A percentile compares a stretch with the other conserved stretches of the same genome.
Evolutionary conservation across 2,797 vertebrate genomes (phyloP).

Genomic region (Etheostoma perlongum): DNA sequence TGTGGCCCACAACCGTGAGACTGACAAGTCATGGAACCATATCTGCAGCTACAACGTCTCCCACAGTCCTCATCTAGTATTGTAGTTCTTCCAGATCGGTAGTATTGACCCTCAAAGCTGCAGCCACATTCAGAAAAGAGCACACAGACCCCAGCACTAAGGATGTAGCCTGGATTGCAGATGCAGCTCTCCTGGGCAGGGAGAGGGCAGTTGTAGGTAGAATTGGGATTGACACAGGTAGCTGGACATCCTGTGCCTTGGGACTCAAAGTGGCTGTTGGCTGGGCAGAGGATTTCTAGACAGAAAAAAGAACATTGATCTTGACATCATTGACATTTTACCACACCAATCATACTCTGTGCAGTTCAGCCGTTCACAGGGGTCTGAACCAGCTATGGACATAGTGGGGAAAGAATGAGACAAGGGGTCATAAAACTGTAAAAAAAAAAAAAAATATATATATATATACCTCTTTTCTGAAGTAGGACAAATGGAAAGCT

Average conservation of each 20-base stretch:
- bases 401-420: not conserved
- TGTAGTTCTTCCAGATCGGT: no score
- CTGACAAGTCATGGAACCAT: no score
- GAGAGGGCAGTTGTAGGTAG: conserved; percentile 66
- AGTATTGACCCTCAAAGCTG: no score
- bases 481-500: not conserved
- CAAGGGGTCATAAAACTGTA: no score
- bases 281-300: conserved; percentile 24
- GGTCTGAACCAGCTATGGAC: conserved; percentile 57
- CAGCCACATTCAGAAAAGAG: no score
- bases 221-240: conserved; percentile 72
- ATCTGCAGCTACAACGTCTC: no score
- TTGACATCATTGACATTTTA: fast-evolving
- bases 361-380: conserved; percentile 67
- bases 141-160: no score
- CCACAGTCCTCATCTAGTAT: no score
- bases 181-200: conserved; percentile 73
- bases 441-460: no score
- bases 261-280: conserved; percentile 78
- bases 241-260: conserved; percentile 75
- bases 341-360: conserved; percentile 65
- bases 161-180: no score
- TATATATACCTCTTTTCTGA: not conserved
- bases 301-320: not conserved
- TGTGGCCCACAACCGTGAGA: no score